Evolutionary conservation across 2,113 vertebrate species (phyloP).

Genomic region (Sceloporus tristichus): DNA sequence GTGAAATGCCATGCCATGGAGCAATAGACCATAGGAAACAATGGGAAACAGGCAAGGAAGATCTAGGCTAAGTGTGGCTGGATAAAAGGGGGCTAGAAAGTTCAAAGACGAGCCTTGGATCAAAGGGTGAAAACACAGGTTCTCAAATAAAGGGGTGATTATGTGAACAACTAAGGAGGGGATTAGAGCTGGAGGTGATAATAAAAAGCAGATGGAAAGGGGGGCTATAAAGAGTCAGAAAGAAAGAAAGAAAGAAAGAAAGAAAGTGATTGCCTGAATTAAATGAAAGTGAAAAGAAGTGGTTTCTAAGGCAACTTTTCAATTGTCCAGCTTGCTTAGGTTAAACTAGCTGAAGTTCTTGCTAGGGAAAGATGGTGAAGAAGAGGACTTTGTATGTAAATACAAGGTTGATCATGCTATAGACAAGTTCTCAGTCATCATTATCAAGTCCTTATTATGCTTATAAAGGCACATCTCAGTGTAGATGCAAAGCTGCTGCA

Average conservation of each 20-base stretch:
- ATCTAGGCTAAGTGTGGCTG: background rate
- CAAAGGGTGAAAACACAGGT: constrained; percentile 44
- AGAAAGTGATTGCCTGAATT: constrained; percentile 4
- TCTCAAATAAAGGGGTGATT: constrained; percentile 57
- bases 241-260: background rate
- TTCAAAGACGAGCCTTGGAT: constrained; percentile 15
- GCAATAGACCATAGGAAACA: background rate
- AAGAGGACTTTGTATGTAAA: background rate
- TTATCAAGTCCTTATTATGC: background rate
- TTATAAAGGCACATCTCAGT: background rate
- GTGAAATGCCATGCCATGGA: background rate
- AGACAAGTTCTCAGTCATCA: background rate
- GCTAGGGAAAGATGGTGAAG: background rate
- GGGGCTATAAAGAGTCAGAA: constrained; percentile 38
- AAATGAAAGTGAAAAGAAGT: constrained; percentile 29
- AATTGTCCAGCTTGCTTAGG: background rate
- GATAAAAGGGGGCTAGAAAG: constrained; percentile 18
- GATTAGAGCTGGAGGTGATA: constrained; percentile 47
- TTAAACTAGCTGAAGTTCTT: background rate
- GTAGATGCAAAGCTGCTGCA: background rate
- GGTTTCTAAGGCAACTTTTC: background rate
- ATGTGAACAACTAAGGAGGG: constrained; percentile 54
- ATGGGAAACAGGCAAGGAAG: fast-evolving
- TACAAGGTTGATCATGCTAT: background rate
- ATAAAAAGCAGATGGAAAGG: constrained; percentile 56